Evolutionary conservation across 2,888 invertebrate species (phyloP).

Genomic region (Calliopum simillimum): DNA sequence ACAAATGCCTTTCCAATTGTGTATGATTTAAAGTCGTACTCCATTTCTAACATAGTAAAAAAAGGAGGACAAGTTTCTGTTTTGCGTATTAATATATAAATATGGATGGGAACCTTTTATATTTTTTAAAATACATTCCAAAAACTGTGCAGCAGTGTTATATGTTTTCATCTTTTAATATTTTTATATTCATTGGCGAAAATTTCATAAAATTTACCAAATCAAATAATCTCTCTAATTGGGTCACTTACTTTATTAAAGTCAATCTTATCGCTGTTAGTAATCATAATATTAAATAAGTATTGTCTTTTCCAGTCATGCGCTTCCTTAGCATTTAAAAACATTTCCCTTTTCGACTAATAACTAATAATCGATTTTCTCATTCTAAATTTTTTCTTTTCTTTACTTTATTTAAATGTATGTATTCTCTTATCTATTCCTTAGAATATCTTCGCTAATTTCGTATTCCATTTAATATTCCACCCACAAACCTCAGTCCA

Average conservation of each 20-base stretch:
- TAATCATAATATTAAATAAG: background rate
- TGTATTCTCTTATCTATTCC: background rate
- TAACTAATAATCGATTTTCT: constrained; percentile 4
- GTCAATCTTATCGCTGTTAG: background rate
- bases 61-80: too few species aligned
- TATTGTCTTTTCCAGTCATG: background rate
- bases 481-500: background rate
- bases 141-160: too few species aligned
- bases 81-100: too few species aligned
- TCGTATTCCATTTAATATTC: background rate
- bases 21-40: too few species aligned
- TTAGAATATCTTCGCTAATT: background rate
- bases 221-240: constrained; percentile 9
- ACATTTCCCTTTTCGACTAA: background rate
- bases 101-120: too few species aligned
- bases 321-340: too few species aligned
- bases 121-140: too few species aligned
- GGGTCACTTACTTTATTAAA: constrained; percentile 2
- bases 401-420: too few species aligned
- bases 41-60: too few species aligned
- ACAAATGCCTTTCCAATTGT: too few species aligned
- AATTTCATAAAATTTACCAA: background rate
- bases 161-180: too few species aligned
- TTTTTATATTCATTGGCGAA: too few species aligned
- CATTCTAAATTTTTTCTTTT: background rate